Base-by-base conservation (phyloP, 2,797 vertebrate species). In the Gambusia yucatana region DNA sequence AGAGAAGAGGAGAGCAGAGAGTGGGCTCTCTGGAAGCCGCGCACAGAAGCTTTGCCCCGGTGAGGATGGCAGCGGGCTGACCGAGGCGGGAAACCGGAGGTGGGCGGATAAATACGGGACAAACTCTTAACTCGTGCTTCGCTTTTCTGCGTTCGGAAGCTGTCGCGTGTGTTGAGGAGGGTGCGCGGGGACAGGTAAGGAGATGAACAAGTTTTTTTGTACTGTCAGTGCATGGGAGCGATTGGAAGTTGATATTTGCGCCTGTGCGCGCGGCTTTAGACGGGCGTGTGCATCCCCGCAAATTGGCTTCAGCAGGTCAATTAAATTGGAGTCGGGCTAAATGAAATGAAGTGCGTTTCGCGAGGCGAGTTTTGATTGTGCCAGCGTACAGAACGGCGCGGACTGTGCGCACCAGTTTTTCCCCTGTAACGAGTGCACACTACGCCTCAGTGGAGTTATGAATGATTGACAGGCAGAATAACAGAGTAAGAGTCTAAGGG, bases 371-470 rank as follows among this genome's bases (percentile, higher is more conserved):
- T 77, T 65, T 30, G 20, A 39, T 52, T 77, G 77, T 77, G 30
- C 76, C 78, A 76, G 30, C 13, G 1, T 46, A 48, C 20, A 47
- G 43, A 50, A 47, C 73, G 22, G 71, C 41, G 71, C 22, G 9
- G 28, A 22, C 70, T 16, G 59, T 81, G 85, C 87, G 82, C 80
- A 75, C 79, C 63, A 33, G 63, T 71, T 72, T 16, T 39, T 5
- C 20, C 25, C 20, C 20, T 10, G 0, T 67, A 65, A 80, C 61
- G 76, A 84, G 84, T 82, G 86, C 82, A 48, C 85, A 14, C 80
- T 13, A 55, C 92, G 90, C 88, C 85, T 75, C 94, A 82, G 88
- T 90, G 86, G 94, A 96, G 94, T 96, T 96, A 92, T 79, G 82
- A 80, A 94, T 83, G 86, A 88, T 95, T 91, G 91, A 93, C 95